Conservation (phyloP, 1,140 invertebrate genomes). For the Trissolcus basalis region DNA sequence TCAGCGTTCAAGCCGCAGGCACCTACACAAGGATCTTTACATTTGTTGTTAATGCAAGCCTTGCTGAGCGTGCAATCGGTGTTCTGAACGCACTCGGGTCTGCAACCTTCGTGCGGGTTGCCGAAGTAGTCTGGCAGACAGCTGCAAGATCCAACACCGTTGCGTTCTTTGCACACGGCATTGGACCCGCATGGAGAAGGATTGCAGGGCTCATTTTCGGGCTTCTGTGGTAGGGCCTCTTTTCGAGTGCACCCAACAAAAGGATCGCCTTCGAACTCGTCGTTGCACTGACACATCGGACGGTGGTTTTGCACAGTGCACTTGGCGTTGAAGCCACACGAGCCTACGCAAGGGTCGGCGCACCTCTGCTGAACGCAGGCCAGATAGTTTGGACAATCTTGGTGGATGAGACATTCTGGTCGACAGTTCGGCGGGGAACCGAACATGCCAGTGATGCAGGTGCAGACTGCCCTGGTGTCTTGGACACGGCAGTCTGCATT, state of each 20-base stretch:
- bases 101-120: conserved; percentile 87
- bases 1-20: conserved; percentile 88
- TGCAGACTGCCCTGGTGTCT: conserved; percentile 83
- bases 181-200: conserved; percentile 90
- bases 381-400: conserved; percentile 86
- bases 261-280: conserved; percentile 88
- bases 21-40: conserved; percentile 86
- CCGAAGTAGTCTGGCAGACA: conserved; percentile 88
- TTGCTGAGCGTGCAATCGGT: conserved; percentile 84
- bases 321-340: conserved; percentile 88
- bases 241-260: conserved; percentile 84
- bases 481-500: conserved; percentile 86
- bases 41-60: conserved; percentile 89
- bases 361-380: conserved; percentile 87
- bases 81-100: conserved; percentile 89
- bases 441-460: conserved; percentile 85
- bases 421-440: conserved; percentile 88
- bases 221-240: conserved; percentile 71
- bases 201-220: conserved; percentile 81
- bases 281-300: conserved; percentile 85
- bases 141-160: conserved; percentile 86
- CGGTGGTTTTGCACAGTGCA: conserved; percentile 86
- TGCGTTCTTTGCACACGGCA: conserved; percentile 85
- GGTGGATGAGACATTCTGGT: conserved; percentile 86
- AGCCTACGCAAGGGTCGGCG: conserved; percentile 87